Evolutionary conservation across 2,113 vertebrate genomes (phyloP).

Genomic region (Atractosteus spatula): DNA sequence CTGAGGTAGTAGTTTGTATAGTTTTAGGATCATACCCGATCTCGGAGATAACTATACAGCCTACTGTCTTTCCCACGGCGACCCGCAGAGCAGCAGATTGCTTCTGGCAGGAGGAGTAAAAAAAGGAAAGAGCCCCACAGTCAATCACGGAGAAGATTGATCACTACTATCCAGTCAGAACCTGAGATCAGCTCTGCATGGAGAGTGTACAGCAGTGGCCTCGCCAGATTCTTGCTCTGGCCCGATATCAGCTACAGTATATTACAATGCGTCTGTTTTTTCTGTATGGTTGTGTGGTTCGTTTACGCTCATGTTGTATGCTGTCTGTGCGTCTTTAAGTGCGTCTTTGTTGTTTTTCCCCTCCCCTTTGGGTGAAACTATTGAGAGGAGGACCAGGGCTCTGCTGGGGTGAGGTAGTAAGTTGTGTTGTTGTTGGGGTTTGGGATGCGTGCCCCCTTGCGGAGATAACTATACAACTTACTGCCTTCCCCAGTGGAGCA

Average conservation of each 20-base stretch:
- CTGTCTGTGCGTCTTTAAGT: neutral
- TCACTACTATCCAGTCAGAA: too few relatives aligned
- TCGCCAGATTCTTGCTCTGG: too few relatives aligned
- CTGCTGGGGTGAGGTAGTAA: constrained; percentile 87
- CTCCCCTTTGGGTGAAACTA: neutral
- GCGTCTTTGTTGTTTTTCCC: neutral
- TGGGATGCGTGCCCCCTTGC: constrained; percentile 74
- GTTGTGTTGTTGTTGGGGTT: constrained; percentile 94
- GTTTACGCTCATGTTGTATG: constrained; percentile 3
- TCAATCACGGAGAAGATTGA: too few relatives aligned
- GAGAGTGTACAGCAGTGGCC: too few relatives aligned
- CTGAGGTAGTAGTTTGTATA: constrained; percentile 99
- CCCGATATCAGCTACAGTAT: neutral
- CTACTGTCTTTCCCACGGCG: constrained; percentile 95
- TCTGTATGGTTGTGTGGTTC: neutral
- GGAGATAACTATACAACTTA: constrained; percentile 96
- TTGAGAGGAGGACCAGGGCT: constrained; percentile 19
- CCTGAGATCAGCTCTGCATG: too few relatives aligned
- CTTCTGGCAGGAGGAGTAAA: neutral
- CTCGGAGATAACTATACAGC: constrained; percentile 99
- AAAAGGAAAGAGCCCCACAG: constrained; percentile 2
- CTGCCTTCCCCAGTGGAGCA: constrained; percentile 79
- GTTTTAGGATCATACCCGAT: constrained; percentile 98
- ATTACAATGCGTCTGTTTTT: neutral
- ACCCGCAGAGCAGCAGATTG: constrained; percentile 43